Base-by-base conservation (phyloP, 2,797 vertebrate species). In the Anableps anableps region DNA sequence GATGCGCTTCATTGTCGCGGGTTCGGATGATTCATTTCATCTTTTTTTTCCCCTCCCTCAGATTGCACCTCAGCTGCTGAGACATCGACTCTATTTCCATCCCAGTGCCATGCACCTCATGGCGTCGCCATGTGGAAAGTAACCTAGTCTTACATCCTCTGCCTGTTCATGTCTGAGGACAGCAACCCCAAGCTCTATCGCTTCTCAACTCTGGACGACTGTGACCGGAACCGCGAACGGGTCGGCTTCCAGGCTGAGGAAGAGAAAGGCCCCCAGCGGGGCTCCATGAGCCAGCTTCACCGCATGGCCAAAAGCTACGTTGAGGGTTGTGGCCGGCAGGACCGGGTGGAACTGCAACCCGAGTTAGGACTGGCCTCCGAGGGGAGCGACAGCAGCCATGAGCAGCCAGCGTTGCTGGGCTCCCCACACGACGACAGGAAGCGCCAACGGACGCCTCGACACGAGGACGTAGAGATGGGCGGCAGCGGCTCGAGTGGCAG, bases 391-490 rank as follows among this genome's bases (percentile, higher is more conserved):
- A 95, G 95, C 88, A 84, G 82, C 79, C 90, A 95, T 66, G 90
- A 94, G 85, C 92, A 88, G 74, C 71, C 89, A 31, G 48, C 77
- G 48, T 94, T 87, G 0, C 84, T 58, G 0, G 66, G 85, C 84
- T 86, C 92, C 17, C 77, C 83, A 0, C 93, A 88, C 1, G 81
- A 92, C 0, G 92, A 95, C 72, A 86, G 93, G 80, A 92, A 93
- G 86, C 85, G 93, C 1, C 77, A 85, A 0, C 94, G 89, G 38
- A 83, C 85, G 0, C 80, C 88, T 0, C 90, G 97, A 76, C 97
- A 97, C 9, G 97, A 97, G 82, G 97, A 98, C 4, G 92, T 97
- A 77, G 97, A 98, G 85, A 97, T 97, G 97, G 94, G 94, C 0
- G 95, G 96, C 72, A 94, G 94, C 0, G 95, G 96, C 73, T 97